phyloP scores from a whole-genome alignment of 2,888 invertebrate genomes.

The Synanthedon myopaeformis region DNA sequence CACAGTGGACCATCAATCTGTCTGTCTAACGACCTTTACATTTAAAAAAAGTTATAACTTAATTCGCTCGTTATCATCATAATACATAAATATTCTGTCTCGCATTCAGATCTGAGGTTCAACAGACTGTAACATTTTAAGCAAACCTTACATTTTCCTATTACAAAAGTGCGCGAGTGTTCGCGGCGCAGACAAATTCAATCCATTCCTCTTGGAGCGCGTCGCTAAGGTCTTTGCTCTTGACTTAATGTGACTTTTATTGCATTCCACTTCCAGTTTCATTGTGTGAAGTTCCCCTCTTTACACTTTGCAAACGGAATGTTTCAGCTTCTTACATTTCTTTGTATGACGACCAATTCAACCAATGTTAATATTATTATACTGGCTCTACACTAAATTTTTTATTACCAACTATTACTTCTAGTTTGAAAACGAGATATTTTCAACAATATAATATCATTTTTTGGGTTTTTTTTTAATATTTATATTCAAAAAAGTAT shows the following conservation, averaged over 20 bases:
- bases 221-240: conserved; percentile 38
- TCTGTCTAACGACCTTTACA: no score
- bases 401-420: no score
- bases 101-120: no score
- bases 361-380: conserved; percentile 8
- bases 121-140: not conserved
- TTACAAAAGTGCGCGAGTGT: conserved; percentile 8
- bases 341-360: not conserved
- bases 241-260: conserved; percentile 64
- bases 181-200: conserved; percentile 31
- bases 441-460: no score
- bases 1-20: no score
- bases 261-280: conserved; percentile 43
- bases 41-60: no score
- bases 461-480: no score
- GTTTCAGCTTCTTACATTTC: conserved; percentile 20
- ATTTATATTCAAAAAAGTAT: no score
- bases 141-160: not conserved
- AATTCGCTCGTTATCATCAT: no score
- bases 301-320: conserved; percentile 22
- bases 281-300: conserved; percentile 38
- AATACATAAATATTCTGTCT: no score
- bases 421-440: no score
- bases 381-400: no score
- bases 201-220: conserved; percentile 22